Evolutionary conservation across 2,113 vertebrate species (phyloP).

Genomic region (Siphamia tubifer): DNA sequence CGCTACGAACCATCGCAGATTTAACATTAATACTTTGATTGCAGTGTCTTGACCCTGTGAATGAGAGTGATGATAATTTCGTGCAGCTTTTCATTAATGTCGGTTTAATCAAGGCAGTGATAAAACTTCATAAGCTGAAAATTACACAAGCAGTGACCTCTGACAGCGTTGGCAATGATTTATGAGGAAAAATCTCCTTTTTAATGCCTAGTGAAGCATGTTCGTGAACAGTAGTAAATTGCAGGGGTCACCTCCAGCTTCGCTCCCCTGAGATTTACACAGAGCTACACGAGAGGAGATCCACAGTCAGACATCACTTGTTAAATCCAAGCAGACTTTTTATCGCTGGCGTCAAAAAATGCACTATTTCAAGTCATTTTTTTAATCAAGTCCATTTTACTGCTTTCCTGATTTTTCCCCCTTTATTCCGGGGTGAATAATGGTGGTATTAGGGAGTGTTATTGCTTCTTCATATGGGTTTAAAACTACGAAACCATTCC

Average conservation of each 20-base stretch:
- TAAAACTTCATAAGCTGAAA: slow-evolving; percentile 18
- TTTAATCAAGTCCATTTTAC: slow-evolving; percentile 27
- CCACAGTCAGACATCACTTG: background rate
- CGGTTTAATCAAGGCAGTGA: slow-evolving; percentile 37
- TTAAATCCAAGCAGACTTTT: slow-evolving; percentile 41
- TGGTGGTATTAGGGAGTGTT: background rate
- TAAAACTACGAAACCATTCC: background rate
- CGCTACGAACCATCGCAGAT: background rate
- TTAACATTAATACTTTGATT: slow-evolving; percentile 33
- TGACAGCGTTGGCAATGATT: slow-evolving; percentile 16
- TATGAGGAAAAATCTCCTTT: slow-evolving; percentile 19
- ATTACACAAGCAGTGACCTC: slow-evolving; percentile 37
- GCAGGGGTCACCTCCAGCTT: slow-evolving; percentile 40
- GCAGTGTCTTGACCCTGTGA: slow-evolving; percentile 32
- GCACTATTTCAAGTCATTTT: slow-evolving; percentile 15
- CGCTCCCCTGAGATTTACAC: slow-evolving; percentile 32
- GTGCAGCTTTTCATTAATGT: slow-evolving; percentile 40
- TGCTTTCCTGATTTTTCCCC: slow-evolving; percentile 9
- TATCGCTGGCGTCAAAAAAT: slow-evolving; percentile 26
- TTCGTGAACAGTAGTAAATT: slow-evolving; percentile 37
- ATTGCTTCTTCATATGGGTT: background rate
- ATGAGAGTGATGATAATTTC: background rate
- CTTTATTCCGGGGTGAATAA: slow-evolving; percentile 31
- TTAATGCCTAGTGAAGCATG: slow-evolving; percentile 22
- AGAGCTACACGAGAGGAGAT: background rate